Evolutionary conservation across 2,888 invertebrate genomes (phyloP).

Genomic region (Drosophila mayaguana): DNA sequence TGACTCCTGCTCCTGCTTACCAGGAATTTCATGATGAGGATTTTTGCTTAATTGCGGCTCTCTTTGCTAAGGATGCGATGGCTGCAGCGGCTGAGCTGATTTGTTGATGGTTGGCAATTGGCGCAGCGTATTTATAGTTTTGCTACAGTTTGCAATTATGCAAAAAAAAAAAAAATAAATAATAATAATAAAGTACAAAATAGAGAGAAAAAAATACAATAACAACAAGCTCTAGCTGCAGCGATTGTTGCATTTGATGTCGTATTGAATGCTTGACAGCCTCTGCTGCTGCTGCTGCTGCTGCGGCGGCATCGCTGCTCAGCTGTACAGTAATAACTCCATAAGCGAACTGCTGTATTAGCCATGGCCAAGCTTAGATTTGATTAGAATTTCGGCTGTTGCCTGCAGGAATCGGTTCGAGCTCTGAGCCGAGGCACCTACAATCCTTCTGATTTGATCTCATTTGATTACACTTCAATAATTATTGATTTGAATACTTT

Average conservation of each 20-base stretch:
- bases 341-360: background rate
- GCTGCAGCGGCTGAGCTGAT: constrained; percentile 35
- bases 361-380: too few species aligned
- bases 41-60: background rate
- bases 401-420: too few species aligned
- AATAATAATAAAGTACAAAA: constrained; percentile 15
- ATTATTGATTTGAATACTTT: too few species aligned
- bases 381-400: too few species aligned
- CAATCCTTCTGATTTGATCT: too few species aligned
- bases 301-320: background rate
- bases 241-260: constrained; percentile 42
- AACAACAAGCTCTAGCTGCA: constrained; percentile 24
- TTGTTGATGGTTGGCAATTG: constrained; percentile 52
- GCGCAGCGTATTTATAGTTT: constrained; percentile 64
- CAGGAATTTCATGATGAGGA: constrained; percentile 68
- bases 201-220: constrained; percentile 24
- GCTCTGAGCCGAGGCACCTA: too few species aligned
- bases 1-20: constrained; percentile 46
- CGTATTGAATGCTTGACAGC: constrained; percentile 45
- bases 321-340: background rate
- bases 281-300: constrained; percentile 10
- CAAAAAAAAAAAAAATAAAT: constrained; percentile 40
- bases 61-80: constrained; percentile 15
- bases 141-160: constrained; percentile 78
- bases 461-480: too few species aligned